phyloP scores from a whole-genome alignment of 1,140 invertebrate species.

The Melanaphis sacchari region DNA sequence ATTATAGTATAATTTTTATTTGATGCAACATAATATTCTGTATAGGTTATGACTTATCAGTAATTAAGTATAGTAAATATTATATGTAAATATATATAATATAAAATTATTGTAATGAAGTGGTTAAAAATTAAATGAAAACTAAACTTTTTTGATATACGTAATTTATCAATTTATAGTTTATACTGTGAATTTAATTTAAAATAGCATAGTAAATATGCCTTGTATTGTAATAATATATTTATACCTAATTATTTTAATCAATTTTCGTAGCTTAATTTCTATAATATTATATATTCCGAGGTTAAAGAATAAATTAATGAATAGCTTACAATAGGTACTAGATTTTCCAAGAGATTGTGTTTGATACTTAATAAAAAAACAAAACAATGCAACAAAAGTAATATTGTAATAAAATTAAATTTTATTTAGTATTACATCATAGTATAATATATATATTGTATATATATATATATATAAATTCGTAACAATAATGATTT shows the following conservation, averaged over 20 bases:
- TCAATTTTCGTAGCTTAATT: not conserved
- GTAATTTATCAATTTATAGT: not conserved
- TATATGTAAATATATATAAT: not conserved
- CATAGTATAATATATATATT: not conserved
- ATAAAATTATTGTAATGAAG: not conserved
- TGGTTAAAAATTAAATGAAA: not conserved
- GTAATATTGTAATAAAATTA: conserved; percentile 15
- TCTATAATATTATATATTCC: not conserved
- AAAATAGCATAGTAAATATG: not conserved
- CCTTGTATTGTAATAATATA: not conserved
- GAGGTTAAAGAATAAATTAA: not conserved
- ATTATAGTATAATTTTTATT: not conserved
- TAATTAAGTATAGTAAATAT: not conserved
- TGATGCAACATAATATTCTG: not conserved
- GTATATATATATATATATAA: conserved; percentile 1
- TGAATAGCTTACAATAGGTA: not conserved
- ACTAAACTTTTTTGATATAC: too few relatives aligned
- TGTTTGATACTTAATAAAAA: not conserved
- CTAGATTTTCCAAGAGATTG: conserved; percentile 17
- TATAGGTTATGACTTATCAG: too few relatives aligned
- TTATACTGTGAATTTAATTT: not conserved
- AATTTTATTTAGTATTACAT: conserved; percentile 28
- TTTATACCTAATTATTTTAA: not conserved
- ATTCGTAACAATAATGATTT: conserved; percentile 21
- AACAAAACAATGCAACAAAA: conserved; percentile 12